A percentile compares a stretch with the other conserved stretches of the same genome.
These are phyloP conservation scores for Scylla paramamosain DNA, from an alignment of 1,140 invertebrate genomes.

Conservation along the genomic window DNA sequence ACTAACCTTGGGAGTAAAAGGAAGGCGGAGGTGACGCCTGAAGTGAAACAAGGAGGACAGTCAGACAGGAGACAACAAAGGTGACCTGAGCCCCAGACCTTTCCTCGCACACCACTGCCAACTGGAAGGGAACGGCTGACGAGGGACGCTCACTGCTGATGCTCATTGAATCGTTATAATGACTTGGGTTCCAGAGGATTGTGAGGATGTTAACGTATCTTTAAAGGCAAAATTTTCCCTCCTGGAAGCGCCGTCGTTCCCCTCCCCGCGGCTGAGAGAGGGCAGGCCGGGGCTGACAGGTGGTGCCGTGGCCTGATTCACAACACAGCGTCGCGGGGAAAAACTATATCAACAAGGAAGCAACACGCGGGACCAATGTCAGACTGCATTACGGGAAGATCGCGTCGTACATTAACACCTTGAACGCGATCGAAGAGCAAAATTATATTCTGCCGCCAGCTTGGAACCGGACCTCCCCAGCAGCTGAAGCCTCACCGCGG, in stretches of 20 bases:
- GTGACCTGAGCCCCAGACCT: background rate
- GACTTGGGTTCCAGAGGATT: background rate
- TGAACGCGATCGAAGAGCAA: background rate
- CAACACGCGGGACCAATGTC: background rate
- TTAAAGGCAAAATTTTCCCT: background rate
- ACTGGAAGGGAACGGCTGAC: background rate
- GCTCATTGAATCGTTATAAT: background rate
- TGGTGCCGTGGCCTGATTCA: background rate
- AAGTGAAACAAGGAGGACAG: constrained; percentile 47
- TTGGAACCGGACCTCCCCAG: background rate
- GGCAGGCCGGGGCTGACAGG: background rate
- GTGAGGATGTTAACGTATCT: background rate
- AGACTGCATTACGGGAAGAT: background rate
- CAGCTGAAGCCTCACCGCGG: background rate
- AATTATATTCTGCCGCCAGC: background rate
- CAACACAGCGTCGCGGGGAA: background rate
- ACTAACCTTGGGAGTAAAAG: constrained; percentile 61
- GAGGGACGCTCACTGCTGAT: no score
- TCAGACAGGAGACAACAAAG: constrained; percentile 16
- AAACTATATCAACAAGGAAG: background rate
- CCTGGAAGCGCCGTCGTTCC: background rate
- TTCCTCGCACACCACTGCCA: background rate
- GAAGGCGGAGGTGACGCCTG: constrained; percentile 40
- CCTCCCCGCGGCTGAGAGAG: background rate
- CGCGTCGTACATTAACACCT: background rate